A percentile compares a stretch with the other conserved stretches of the same genome.
Evolutionary conservation across 2,888 invertebrate genomes (phyloP).

Genomic region (Pyrocoelia pectoralis): DNA sequence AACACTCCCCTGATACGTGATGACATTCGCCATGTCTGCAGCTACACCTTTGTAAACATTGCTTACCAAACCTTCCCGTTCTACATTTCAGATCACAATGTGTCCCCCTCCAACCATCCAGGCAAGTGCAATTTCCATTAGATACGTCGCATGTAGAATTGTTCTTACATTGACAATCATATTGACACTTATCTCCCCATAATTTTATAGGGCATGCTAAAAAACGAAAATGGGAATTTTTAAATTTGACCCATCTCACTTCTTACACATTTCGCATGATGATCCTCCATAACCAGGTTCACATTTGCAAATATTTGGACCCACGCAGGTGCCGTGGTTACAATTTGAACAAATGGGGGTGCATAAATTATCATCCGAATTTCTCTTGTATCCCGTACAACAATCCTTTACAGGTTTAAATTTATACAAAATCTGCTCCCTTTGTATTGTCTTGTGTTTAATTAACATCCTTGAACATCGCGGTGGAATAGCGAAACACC

Average conservation of each 20-base stretch:
- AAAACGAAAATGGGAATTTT: neutral
- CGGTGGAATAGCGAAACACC: neutral
- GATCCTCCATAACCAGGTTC: neutral
- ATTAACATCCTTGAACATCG: neutral
- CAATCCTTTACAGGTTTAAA: neutral
- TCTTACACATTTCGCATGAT: neutral
- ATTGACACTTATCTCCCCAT: neutral
- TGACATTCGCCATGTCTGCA: conserved; percentile 62
- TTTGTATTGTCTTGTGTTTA: neutral
- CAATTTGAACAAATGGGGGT: neutral
- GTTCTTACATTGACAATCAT: neutral
- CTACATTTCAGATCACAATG: conserved; percentile 85
- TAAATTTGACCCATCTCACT: neutral
- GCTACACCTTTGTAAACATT: conserved; percentile 80
- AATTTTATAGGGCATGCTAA: conserved; percentile 5
- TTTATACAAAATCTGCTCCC: neutral
- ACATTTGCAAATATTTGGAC: neutral
- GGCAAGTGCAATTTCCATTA: neutral
- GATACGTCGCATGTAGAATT: neutral
- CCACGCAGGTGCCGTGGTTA: neutral
- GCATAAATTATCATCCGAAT: neutral
- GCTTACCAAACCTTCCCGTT: conserved; percentile 79
- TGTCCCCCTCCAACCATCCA: conserved; percentile 66
- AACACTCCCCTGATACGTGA: neutral
- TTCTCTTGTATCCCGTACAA: neutral